Percentiles rank a stretch among this genome's conserved stretches.
These are phyloP conservation scores for Eunapius fragilis DNA, from an alignment of 37 sponge, comb jelly and placozoan species.

Conservation along the genomic window DNA sequence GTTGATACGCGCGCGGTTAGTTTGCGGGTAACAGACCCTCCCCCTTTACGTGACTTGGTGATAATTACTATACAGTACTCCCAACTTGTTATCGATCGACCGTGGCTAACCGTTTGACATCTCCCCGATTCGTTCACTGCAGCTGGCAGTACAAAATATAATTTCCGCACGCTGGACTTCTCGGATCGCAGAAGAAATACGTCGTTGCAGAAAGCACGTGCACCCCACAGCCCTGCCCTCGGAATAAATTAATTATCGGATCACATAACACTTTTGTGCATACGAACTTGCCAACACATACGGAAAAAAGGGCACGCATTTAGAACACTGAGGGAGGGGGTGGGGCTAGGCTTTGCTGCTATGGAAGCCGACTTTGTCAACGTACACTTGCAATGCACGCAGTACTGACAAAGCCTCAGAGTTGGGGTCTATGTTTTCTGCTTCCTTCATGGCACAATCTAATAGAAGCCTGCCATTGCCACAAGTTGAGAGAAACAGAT, in stretches of 20 bases:
- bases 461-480: conserved; percentile 55
- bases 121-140: too few relatives aligned
- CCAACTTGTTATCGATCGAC: background rate
- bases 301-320: background rate
- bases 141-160: too few relatives aligned
- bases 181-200: background rate
- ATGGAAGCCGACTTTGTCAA: conserved; percentile 28
- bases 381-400: conserved; percentile 35
- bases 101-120: background rate
- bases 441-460: conserved; percentile 52
- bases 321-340: background rate
- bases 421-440: conserved; percentile 5
- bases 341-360: background rate
- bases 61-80: background rate
- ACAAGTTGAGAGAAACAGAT: conserved; percentile 45
- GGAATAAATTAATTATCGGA: too few relatives aligned
- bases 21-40: background rate
- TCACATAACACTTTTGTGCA: too few relatives aligned
- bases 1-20: background rate
- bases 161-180: background rate
- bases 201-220: background rate
- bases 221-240: background rate
- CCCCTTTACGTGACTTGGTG: background rate
- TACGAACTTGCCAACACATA: background rate
- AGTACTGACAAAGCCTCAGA: conserved; percentile 39